Evolutionary conservation across 2,113 vertebrate species (phyloP), one percentile per base, ranked within the genome.

Genomic region (Parus major): DNA sequence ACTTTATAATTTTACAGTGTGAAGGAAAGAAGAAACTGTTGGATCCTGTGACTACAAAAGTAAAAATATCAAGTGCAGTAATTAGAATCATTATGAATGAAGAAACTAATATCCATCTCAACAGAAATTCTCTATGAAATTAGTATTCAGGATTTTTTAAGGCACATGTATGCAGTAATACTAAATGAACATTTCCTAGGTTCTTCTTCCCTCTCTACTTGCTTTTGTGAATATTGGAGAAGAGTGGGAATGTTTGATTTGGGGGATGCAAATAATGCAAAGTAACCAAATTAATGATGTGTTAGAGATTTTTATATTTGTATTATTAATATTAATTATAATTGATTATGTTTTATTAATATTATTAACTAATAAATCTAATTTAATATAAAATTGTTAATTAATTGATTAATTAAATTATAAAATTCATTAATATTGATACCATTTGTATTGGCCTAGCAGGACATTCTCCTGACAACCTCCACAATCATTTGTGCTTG

Each of bases 401-500:
- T 39, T 39, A 39, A 39, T 39, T 39, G n/a, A n/a, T n/a, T n/a
- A 39, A 39, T 12, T 39, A 12, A 39, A 12, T 39, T 39, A 39
- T 39, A 39, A 39, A 39, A 39, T 39, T 39, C 39, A 39, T 39
- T 39, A 39, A 39, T 39, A 39, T 39, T 39, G 39, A 39, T 39
- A 39, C 39, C 39, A 2, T 46, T n/a, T 66, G 82, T 71, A 23
- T 21, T 59, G 19, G 24, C 66, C 16, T 41, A 56, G 19, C n/a
- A 61, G 20, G 18, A 85, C 24, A 44, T 41, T 86, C 59, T 86
- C 19, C 36, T 50, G n/a, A 33, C 12, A 47, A 27, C 25, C 19
- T 66, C 19, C 8, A 31, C 16, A 75, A 76, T n/a, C 1, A 4
- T 14, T 11, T 1, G 0, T 53, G 6, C 4, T 36, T 49, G 12